Evolutionary conservation across 2,797 vertebrate genomes (phyloP), one percentile per base, ranked within the genome.

Genomic region (Oceanodroma leucorhoa): DNA sequence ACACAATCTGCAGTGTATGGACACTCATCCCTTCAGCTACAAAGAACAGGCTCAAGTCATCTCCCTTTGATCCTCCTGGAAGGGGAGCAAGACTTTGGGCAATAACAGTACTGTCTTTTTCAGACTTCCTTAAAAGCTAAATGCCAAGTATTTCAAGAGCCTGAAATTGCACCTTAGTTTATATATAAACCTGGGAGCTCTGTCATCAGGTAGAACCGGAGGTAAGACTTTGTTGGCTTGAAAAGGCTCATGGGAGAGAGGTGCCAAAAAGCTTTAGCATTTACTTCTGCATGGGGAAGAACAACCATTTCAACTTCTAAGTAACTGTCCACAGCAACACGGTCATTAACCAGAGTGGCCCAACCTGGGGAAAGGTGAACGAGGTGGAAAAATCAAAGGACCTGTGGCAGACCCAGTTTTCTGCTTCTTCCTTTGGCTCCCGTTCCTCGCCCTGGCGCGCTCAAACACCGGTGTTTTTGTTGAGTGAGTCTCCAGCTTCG

Each of bases 81-180:
- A 82, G n/a, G 48, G 61, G 38, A 83, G 79, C 82, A 57, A 67
- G 57, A 45, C 93, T 94, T 38, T 10, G 66, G 73, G 87, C 85
- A 82, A 45, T 8, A 72, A 76, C 29, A 60, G 38, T 4, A 6
- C 57, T 23, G 38, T 43, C 61, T 55, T 78, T 55, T 27, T 40
- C 84, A 94, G 82, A 51, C 82, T 89, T 81, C 76, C 91, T 91
- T 83, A 27, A 81, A 88, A 93, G 43, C 50, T 27, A 24, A 81
- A 53, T 72, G 87, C 72, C 76, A 93, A 86, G 54, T 58, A 53
- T 51, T 90, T 83, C 79, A 90, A 75, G 89, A 91, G 69, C 67
- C 83, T 92, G 64, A 91, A 95, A 29, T 2, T 30, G 67, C 23
- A 4, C 66, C 54, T 71, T 80, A 29, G 70, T 85, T 95, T 70